Conservation (phyloP, 2,888 invertebrate species). For the Ganaspis brasiliensis region DNA sequence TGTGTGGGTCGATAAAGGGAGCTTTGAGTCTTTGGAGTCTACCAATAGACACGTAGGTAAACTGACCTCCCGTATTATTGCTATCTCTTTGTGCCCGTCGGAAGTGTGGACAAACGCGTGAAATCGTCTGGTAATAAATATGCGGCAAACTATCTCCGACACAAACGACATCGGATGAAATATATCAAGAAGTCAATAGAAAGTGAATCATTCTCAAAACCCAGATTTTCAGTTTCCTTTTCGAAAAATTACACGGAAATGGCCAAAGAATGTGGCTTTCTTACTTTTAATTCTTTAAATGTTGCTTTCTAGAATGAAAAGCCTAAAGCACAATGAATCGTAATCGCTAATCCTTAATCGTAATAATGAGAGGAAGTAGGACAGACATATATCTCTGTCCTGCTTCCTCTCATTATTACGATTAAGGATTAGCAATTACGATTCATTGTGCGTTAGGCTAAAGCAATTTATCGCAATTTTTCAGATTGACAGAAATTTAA, state of each 20-base stretch:
- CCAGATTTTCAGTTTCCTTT: neutral
- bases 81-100: slow-evolving; percentile 26
- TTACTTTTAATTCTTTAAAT: neutral
- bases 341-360: too few relatives aligned
- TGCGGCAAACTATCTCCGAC: slow-evolving; percentile 8
- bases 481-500: too few relatives aligned
- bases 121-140: slow-evolving; percentile 29
- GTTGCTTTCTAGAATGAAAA: too few relatives aligned
- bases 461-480: slow-evolving; percentile 4
- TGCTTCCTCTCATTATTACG: too few relatives aligned
- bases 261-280: neutral
- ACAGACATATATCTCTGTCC: too few relatives aligned
- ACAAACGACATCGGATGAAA: slow-evolving; percentile 9
- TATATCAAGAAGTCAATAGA: neutral
- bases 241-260: neutral
- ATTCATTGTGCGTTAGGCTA: too few relatives aligned
- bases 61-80: slow-evolving; percentile 40
- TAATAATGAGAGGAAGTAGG: too few relatives aligned
- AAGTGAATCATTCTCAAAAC: neutral
- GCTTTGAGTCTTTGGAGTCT: neutral
- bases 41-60: slow-evolving; percentile 36
- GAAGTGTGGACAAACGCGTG: slow-evolving; percentile 31
- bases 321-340: too few relatives aligned
- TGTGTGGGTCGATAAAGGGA: slow-evolving; percentile 25
- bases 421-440: too few relatives aligned